phyloP scores from a whole-genome alignment of 2,113 vertebrate species.

The Pygathrix nemaeus region DNA sequence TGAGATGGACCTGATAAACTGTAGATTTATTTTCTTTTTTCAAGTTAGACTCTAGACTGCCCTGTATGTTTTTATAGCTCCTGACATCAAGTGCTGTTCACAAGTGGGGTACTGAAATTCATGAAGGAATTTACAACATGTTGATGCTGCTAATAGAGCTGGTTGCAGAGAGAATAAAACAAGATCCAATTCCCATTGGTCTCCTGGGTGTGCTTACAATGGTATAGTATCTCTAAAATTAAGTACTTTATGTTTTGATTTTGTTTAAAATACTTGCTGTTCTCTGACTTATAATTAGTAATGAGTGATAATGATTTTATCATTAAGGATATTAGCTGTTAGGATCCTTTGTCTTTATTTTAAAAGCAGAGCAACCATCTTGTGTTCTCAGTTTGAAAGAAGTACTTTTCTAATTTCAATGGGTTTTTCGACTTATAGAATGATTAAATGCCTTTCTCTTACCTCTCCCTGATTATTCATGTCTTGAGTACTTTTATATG shows the following conservation, averaged over 20 bases:
- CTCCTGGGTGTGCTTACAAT: slow-evolving; percentile 96
- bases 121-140: slow-evolving; percentile 99
- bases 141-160: slow-evolving; percentile 97
- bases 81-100: slow-evolving; percentile 98
- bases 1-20: neutral
- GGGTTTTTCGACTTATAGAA: neutral
- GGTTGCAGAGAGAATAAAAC: slow-evolving; percentile 96
- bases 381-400: slow-evolving; percentile 16
- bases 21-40: slow-evolving; percentile 10
- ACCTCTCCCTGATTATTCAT: neutral
- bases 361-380: neutral
- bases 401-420: neutral
- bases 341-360: slow-evolving; percentile 44
- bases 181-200: slow-evolving; percentile 94
- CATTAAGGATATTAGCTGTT: neutral
- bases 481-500: neutral
- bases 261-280: slow-evolving; percentile 25
- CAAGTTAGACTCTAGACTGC: neutral
- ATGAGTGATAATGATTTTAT: neutral
- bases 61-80: slow-evolving; percentile 83
- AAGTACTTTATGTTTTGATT: slow-evolving; percentile 47
- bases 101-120: slow-evolving; percentile 99
- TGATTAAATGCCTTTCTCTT: slow-evolving; percentile 1
- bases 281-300: slow-evolving; percentile 18
- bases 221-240: slow-evolving; percentile 83